phyloP scores from a whole-genome alignment of 2,888 invertebrate genomes.

The Incurvaria masculella region DNA sequence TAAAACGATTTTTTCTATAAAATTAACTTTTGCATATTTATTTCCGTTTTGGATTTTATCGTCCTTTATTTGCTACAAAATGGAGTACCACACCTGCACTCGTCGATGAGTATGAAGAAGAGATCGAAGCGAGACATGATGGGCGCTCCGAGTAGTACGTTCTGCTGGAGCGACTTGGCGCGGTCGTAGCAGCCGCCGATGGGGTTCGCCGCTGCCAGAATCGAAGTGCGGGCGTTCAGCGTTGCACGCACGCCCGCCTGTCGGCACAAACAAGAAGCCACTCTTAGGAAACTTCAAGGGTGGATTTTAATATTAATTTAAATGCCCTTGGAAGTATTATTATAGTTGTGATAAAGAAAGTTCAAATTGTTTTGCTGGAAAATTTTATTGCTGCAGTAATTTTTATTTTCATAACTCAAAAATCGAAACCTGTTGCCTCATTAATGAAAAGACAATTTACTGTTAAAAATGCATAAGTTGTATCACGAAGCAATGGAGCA shows the following conservation, averaged over 20 bases:
- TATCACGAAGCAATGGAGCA: too few species aligned
- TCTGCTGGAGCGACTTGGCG: constrained; percentile 90
- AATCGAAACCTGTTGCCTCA: too few species aligned
- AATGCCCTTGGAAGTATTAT: neutral
- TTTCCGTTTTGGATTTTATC: too few species aligned
- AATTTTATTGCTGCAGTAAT: constrained; percentile 1
- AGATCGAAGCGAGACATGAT: constrained; percentile 99
- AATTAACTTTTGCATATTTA: too few species aligned
- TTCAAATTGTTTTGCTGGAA: neutral
- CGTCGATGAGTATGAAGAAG: constrained; percentile 97
- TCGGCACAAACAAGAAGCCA: neutral
- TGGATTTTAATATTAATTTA: neutral
- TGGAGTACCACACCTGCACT: constrained; percentile 86
- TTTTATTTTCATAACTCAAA: too few species aligned
- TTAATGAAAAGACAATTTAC: too few species aligned
- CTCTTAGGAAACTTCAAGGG: neutral
- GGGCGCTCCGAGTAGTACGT: constrained; percentile 89
- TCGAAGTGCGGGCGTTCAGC: constrained; percentile 95
- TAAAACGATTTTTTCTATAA: too few species aligned
- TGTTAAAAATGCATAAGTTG: too few species aligned
- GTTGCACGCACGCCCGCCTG: constrained; percentile 96
- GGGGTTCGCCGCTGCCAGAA: constrained; percentile 98
- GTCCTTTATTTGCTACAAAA: neutral
- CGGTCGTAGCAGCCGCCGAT: constrained; percentile 96
- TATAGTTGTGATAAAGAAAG: neutral